These are phyloP conservation scores for Lacanobia oleracea DNA, from an alignment of 2,888 invertebrate species.

Conservation along the genomic window DNA sequence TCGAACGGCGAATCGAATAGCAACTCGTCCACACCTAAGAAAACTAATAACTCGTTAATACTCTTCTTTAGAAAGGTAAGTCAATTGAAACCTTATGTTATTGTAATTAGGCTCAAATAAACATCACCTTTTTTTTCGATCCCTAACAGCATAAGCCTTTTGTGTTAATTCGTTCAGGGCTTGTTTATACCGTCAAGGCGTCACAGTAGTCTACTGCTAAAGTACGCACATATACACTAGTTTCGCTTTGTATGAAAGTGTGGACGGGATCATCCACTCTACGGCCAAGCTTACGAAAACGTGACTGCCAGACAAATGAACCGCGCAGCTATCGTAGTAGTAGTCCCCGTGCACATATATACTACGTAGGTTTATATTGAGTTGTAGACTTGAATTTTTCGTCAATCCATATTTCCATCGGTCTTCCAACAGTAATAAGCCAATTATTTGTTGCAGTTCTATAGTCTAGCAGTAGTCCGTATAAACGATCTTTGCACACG, in stretches of 20 bases:
- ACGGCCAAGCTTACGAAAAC: background rate
- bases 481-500: slow-evolving; percentile 97
- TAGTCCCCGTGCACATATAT: no score
- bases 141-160: background rate
- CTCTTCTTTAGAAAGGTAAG: slow-evolving; percentile 97
- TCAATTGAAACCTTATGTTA: background rate
- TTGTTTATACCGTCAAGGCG: background rate
- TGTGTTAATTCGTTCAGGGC: background rate
- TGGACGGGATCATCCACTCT: background rate
- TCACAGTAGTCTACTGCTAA: background rate
- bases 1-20: slow-evolving; percentile 68
- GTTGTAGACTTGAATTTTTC: background rate
- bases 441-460: slow-evolving; percentile 92
- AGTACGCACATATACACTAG: no score
- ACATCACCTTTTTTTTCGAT: background rate
- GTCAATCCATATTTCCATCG: background rate
- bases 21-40: slow-evolving; percentile 82
- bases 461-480: slow-evolving; percentile 97
- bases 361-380: no score
- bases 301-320: background rate
- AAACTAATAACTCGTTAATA: slow-evolving; percentile 83
- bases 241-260: background rate
- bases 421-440: background rate
- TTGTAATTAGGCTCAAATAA: background rate
- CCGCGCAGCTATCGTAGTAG: background rate